Evolutionary conservation across 2,113 vertebrate species (phyloP).

Genomic region (Seriola rivoliana): DNA sequence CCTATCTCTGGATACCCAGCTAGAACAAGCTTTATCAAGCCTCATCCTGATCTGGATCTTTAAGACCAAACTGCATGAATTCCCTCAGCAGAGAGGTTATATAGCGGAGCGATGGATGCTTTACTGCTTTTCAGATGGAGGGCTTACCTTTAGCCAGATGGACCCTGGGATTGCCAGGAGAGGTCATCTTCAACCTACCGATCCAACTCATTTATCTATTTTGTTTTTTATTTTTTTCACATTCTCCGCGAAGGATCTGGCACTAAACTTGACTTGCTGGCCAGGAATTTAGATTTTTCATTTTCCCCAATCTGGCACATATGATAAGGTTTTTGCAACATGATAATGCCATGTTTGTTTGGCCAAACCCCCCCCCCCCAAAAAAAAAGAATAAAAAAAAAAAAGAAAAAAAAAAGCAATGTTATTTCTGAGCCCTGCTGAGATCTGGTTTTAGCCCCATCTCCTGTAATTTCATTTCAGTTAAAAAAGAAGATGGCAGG

Average conservation of each 20-base stretch:
- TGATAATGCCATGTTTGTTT: conserved; percentile 54
- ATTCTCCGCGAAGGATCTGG: conserved; percentile 36
- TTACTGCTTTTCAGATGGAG: conserved; percentile 67
- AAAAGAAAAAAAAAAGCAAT: conserved; percentile 16
- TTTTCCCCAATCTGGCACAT: conserved; percentile 46
- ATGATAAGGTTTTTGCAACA: conserved; percentile 37
- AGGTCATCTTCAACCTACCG: conserved; percentile 60
- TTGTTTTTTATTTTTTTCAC: conserved; percentile 44
- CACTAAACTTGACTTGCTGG: conserved; percentile 33
- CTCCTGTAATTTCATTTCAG: conserved; percentile 60
- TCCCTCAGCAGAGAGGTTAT: conserved; percentile 73
- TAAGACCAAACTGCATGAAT: conserved; percentile 81
- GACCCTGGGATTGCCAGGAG: conserved; percentile 48
- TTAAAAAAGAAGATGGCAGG: conserved; percentile 37
- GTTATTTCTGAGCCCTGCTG: conserved; percentile 18
- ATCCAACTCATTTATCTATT: conserved; percentile 54
- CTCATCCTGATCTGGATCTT: conserved; percentile 82
- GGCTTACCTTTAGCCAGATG: conserved; percentile 66
- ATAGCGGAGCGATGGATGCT: conserved; percentile 61
- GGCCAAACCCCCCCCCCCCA: neutral
- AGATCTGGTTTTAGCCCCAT: conserved; percentile 35
- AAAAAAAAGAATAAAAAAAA: conserved; percentile 6
- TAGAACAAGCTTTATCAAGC: conserved; percentile 86
- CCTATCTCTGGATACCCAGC: conserved; percentile 83
- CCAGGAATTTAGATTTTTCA: conserved; percentile 47